phyloP scores from a whole-genome alignment of 2,797 vertebrate species.

The Picus viridis region DNA sequence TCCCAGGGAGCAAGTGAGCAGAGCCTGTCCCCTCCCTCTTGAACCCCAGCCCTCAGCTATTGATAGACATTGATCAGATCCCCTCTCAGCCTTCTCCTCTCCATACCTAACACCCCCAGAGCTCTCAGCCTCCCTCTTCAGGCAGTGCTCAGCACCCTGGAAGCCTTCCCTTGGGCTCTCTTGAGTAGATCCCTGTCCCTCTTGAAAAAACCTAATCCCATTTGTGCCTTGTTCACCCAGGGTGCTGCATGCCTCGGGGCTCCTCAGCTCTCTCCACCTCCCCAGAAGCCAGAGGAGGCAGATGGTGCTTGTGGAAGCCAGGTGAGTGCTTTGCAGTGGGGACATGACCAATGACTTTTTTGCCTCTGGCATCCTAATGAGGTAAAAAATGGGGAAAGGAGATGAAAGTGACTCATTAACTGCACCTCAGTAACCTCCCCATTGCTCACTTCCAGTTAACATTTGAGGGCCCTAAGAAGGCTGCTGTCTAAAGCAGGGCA shows the following conservation, averaged over 20 bases:
- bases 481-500: too few relatives aligned
- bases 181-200: too few relatives aligned
- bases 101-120: too few relatives aligned
- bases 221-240: background rate
- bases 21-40: too few relatives aligned
- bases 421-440: background rate
- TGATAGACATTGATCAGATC: too few relatives aligned
- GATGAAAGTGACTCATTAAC: background rate
- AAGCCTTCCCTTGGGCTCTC: too few relatives aligned
- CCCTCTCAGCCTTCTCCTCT: too few relatives aligned
- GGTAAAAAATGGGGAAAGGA: background rate
- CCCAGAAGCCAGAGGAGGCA: background rate
- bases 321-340: background rate
- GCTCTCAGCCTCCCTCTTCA: too few relatives aligned
- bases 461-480: background rate
- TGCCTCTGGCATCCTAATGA: background rate
- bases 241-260: background rate
- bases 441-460: background rate
- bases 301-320: background rate
- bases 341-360: accelerated
- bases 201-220: background rate
- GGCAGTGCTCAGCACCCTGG: too few relatives aligned
- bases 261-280: background rate
- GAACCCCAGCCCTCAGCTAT: too few relatives aligned
- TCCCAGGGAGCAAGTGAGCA: too few relatives aligned